Evolutionary conservation across 2,797 vertebrate genomes (phyloP).

Genomic region (Momotus momota): DNA sequence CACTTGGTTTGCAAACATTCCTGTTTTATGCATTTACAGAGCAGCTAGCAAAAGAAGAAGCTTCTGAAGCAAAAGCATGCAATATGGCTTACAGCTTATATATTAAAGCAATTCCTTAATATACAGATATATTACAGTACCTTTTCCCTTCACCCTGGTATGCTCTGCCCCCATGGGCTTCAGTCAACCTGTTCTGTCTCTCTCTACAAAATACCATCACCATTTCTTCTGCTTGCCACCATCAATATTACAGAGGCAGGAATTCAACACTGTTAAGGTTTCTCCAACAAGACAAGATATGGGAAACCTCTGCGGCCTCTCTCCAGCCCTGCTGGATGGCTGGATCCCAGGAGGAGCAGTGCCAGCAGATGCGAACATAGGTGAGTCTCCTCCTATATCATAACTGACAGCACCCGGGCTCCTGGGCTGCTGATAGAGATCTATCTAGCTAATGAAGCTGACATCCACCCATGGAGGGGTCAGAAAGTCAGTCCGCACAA

Average conservation of each 20-base stretch:
- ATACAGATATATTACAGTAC: background rate
- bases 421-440: background rate
- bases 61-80: slow-evolving; percentile 49
- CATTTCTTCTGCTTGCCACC: background rate
- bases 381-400: background rate
- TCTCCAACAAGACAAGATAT: background rate
- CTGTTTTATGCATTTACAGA: slow-evolving; percentile 56
- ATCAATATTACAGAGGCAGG: background rate
- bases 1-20: slow-evolving; percentile 70
- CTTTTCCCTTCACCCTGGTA: background rate
- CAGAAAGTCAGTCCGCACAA: background rate
- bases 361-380: background rate
- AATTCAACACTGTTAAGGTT: background rate
- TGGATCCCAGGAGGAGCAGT: background rate
- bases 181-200: background rate
- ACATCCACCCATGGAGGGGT: background rate
- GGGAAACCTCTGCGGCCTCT: background rate
- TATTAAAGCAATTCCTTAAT: background rate
- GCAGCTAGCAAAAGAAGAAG: slow-evolving; percentile 45
- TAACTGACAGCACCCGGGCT: rapidly evolving
- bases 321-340: background rate
- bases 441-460: rapidly evolving
- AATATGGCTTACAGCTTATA: background rate
- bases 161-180: background rate
- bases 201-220: background rate